Evolutionary conservation across 2,888 invertebrate species (phyloP), one percentile per base, ranked within the genome.

Genomic region (Drosophila barbarae): DNA sequence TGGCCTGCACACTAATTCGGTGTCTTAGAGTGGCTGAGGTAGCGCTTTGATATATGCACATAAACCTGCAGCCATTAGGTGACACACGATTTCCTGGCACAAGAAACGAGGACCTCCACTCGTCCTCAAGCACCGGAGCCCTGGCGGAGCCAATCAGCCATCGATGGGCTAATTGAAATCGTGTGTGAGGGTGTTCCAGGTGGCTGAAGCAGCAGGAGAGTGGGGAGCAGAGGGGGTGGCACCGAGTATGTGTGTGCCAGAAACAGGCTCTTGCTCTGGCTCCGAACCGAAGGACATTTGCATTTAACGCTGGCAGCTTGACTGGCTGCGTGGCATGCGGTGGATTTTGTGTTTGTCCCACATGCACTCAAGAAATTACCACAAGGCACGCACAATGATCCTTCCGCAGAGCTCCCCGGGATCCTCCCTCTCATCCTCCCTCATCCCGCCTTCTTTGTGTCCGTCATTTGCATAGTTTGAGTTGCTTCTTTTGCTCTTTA

Each of bases 141-240:
- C 49, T 63, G 47, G 69, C 59, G 73, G 35, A 70, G 65, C 57
- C 74, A 83, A 72, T 77, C 77, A 64, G 64, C 65, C 66, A 69
- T 36, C 71, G 64, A 56, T 63, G 50, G 74, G 69, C 74, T 81
- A 81, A 81, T 85, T 85, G 82, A 81, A 81, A 73, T 64, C 67
- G 72, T 69, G 51, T 63, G 58, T 47, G 52, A 51, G 51, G 50
- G 46, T 39, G 53, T 63, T 66, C 63, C 46, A 53, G 64, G 46
- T 51, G 42, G 46, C 30, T 54, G 38, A 32, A 7, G 36, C 21
- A 23, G 49, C 23, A 9, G 34, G 10, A 23, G 44, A 12, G 42
- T 8, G 2, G 4, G 44, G 18, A 18, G 18, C 18, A 18, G 28
- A 28, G 28, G 1, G 7, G 12, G 26, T 7, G 26, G 10, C 30